Conservation (phyloP, 2,113 vertebrate species). For the Colinus virginianus region DNA sequence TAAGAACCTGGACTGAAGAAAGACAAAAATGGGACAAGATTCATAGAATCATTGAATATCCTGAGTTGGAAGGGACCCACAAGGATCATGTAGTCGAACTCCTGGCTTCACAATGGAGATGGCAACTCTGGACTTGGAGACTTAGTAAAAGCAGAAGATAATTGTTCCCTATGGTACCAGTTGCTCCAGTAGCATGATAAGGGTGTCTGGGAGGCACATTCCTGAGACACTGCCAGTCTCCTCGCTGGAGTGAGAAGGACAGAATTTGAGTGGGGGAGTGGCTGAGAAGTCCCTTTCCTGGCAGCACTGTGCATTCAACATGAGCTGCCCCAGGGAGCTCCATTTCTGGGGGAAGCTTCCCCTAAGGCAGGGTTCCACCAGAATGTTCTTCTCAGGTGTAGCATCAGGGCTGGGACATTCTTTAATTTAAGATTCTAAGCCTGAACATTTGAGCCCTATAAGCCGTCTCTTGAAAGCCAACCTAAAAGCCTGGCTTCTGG, state of each 20-base stretch:
- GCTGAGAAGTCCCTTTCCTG: not conserved
- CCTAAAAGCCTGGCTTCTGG: not conserved
- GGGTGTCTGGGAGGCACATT: not conserved
- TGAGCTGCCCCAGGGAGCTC: not conserved
- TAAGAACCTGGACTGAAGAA: not conserved
- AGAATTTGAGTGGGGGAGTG: not conserved
- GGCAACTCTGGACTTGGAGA: not conserved
- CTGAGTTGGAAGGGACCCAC: no score
- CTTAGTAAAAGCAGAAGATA: not conserved
- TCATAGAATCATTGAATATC: no score
- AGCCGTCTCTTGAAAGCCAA: not conserved
- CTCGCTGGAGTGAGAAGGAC: not conserved
- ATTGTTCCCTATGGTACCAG: not conserved
- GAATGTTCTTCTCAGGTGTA: not conserved
- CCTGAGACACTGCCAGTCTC: not conserved
- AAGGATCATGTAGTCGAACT: no score
- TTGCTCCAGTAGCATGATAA: not conserved
- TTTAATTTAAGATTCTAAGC: not conserved
- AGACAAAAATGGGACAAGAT: not conserved
- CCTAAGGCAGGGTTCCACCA: rapidly evolving
- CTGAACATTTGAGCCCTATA: not conserved
- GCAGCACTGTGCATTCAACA: not conserved
- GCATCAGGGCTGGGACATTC: not conserved
- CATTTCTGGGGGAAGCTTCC: not conserved
- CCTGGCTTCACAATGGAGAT: not conserved